phyloP scores from a whole-genome alignment of 1,140 invertebrate species.

The Halesus radiatus region DNA sequence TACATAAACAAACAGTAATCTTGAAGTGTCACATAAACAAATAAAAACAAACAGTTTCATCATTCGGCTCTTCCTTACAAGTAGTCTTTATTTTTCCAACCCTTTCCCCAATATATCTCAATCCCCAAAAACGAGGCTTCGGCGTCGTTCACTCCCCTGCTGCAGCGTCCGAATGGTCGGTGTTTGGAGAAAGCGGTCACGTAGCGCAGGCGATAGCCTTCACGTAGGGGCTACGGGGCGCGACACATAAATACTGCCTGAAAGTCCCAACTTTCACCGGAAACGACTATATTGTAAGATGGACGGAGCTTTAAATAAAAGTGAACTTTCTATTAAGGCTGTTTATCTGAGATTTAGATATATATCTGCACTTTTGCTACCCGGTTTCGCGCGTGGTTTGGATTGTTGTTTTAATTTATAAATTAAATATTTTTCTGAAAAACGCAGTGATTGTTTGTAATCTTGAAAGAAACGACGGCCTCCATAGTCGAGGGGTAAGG shows the following conservation, averaged over 20 bases:
- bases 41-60: too few species aligned
- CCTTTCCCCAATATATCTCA: not conserved
- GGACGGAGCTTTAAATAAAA: slow-evolving; percentile 23
- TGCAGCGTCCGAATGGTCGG: slow-evolving; percentile 6
- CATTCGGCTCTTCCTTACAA: too few species aligned
- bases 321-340: not conserved
- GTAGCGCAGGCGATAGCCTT: slow-evolving; percentile 16
- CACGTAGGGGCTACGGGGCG: slow-evolving; percentile 2
- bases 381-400: too few species aligned
- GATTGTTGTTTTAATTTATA: too few species aligned
- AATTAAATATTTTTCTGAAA: too few species aligned
- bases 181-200: slow-evolving; percentile 23
- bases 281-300: slow-evolving; percentile 4
- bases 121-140: not conserved
- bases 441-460: too few species aligned
- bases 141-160: slow-evolving; percentile 1
- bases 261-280: slow-evolving; percentile 17
- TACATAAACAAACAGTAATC: not conserved
- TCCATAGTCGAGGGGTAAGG: too few species aligned
- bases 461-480: too few species aligned
- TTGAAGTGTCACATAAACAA: not conserved
- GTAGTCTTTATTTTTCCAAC: too few species aligned
- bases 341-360: too few species aligned
- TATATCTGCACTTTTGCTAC: too few species aligned
- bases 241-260: slow-evolving; percentile 36